phyloP scores from a whole-genome alignment of 2,113 vertebrate species.

The Regulus satrapa region DNA sequence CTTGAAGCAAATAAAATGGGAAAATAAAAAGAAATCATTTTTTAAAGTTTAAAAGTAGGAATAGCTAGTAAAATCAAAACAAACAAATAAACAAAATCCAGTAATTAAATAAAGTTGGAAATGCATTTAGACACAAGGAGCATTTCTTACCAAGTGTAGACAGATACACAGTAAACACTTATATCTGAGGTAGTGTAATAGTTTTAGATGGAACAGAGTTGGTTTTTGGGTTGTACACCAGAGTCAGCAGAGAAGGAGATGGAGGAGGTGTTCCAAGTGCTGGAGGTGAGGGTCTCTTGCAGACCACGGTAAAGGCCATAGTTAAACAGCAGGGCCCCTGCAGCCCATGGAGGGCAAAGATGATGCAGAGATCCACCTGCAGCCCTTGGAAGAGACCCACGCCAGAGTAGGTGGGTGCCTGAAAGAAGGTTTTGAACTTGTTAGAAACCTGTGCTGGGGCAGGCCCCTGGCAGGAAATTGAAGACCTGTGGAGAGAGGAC shows the following conservation, averaged over 20 bases:
- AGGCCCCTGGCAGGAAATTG: not conserved
- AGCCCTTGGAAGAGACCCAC: not conserved
- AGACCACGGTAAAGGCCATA: not conserved
- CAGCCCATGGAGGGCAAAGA: not conserved
- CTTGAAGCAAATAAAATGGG: not conserved
- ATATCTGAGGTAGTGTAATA: not conserved
- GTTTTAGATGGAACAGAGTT: not conserved
- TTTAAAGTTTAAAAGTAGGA: not conserved
- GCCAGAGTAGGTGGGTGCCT: fast-evolving
- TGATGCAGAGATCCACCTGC: too few species aligned
- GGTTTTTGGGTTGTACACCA: not conserved
- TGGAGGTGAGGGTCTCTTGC: not conserved
- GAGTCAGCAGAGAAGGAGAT: not conserved
- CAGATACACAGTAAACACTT: not conserved
- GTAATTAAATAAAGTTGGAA: not conserved
- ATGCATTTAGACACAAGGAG: not conserved
- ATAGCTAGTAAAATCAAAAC: not conserved
- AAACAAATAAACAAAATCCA: not conserved
- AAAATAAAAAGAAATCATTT: not conserved
- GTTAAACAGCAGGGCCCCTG: not conserved
- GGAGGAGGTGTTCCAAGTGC: not conserved
- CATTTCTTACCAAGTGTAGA: not conserved
- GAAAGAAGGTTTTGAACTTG: not conserved
- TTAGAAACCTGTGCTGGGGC: not conserved
- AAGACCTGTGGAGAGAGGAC: not conserved